phyloP scores from a whole-genome alignment of 1,140 invertebrate genomes.

The Micrasema longulum region DNA sequence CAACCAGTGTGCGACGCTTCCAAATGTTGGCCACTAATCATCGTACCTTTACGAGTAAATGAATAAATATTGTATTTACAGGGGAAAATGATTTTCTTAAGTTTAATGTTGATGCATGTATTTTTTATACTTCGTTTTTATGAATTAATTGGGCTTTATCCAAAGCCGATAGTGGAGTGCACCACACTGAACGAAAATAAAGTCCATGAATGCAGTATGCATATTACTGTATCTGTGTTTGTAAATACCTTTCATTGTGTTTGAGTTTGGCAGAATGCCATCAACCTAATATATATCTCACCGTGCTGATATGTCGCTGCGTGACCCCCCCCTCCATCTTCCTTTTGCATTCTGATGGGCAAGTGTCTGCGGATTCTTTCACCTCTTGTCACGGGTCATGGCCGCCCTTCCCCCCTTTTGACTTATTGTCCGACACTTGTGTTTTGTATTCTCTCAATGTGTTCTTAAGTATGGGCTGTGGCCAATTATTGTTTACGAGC shows the following conservation, averaged over 20 bases:
- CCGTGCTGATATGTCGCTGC: background rate
- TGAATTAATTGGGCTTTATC: background rate
- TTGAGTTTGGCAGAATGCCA: conserved; percentile 40
- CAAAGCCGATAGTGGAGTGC: background rate
- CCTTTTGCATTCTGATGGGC: background rate
- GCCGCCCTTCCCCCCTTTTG: conserved; percentile 52
- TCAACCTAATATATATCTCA: conserved; percentile 40
- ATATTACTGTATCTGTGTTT: conserved; percentile 38
- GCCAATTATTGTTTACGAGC: background rate
- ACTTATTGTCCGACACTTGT: too few relatives aligned
- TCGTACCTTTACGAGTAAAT: too few relatives aligned
- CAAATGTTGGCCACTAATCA: background rate
- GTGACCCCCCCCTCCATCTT: background rate
- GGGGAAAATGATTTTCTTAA: background rate
- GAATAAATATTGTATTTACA: background rate
- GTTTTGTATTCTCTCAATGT: background rate
- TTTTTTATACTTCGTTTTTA: conserved; percentile 6
- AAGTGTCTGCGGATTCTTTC: conserved; percentile 18
- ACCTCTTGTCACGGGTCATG: conserved; percentile 13
- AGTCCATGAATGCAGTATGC: conserved; percentile 38
- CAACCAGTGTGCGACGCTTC: conserved; percentile 7
- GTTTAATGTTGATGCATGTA: background rate
- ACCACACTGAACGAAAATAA: conserved; percentile 4
- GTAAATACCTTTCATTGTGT: conserved; percentile 47
- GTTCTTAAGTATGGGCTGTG: background rate